Base-by-base conservation (phyloP, 2,797 vertebrate genomes). In the Salmo trutta region DNA sequence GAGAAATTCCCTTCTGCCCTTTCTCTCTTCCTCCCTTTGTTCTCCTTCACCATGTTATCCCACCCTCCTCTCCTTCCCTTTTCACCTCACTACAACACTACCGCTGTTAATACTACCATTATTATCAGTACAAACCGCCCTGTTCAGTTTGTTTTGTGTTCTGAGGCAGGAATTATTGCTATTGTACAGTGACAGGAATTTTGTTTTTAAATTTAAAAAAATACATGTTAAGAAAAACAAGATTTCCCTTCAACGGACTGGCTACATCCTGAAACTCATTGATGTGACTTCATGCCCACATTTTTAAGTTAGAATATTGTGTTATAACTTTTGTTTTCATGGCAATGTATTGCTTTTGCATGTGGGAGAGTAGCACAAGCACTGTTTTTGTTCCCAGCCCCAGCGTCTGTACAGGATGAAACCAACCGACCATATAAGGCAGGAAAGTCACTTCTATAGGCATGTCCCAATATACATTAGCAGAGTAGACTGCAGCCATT, bases 141-240 rank as follows among this genome's bases (percentile, higher is more conserved):
- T 78, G 73, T 70, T 77, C 52, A 1, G 8, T 62, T 66, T 56
- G 87, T 77, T 47, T 47, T 47, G 41, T 47, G 41, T 47, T 47
- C 10, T 10, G 10, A 88, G 85, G 88, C 93, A 93, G 90, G 88
- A 92, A 88, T 82, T 82, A 73, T 78, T 80, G 79, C 83, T 88
- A 73, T 75, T 91, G 88, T 92, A 91, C 89, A 92, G 86, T 80
- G 79, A 89, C 19, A 4, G 79, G 83, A 83, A 76, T 27, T 64
- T 66, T 31, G 15, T 75, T 84, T 79, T 2, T 2, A 29, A 29
- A 29, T 29, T 29, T 2, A 5, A 33, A 5, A 33, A 1, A 33
- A 33, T 33, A 1, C 4, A 33, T 73, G 77, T 74, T 81, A 47
- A 47, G 41, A 47, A 47, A 47, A 47, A 12, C 41, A 47, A 41